phyloP scores from a whole-genome alignment of 2,888 invertebrate genomes.

The Dasysyrphus tricinctus region DNA sequence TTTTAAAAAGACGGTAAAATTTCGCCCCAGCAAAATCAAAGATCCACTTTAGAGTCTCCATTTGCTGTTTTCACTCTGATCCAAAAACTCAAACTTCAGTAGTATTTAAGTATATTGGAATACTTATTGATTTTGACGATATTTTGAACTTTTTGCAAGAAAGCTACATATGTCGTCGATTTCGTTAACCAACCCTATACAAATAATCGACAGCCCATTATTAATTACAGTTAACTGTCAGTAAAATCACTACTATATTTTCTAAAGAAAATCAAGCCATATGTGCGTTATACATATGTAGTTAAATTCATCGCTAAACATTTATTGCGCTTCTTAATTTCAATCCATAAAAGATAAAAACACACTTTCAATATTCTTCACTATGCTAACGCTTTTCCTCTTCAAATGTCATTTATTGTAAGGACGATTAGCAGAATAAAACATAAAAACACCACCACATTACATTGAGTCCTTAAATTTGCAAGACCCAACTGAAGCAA shows the following conservation, averaged over 20 bases:
- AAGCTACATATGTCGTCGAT: no score
- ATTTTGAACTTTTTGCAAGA: no score
- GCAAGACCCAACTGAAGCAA: slow-evolving; percentile 40
- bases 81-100: no score
- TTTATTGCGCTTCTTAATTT: slow-evolving; percentile 6
- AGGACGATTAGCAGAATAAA: slow-evolving; percentile 34
- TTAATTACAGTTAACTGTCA: background rate
- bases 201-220: background rate
- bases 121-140: no score
- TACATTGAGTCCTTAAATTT: slow-evolving; percentile 45
- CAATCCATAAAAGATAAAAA: slow-evolving; percentile 5
- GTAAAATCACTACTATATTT: background rate
- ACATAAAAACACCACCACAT: slow-evolving; percentile 37
- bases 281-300: background rate
- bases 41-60: no score
- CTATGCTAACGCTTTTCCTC: slow-evolving; percentile 14
- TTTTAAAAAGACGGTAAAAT: no score
- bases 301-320: background rate
- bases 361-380: background rate
- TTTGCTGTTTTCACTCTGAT: no score
- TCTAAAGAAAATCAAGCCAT: background rate
- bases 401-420: slow-evolving; percentile 42
- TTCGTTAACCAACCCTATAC: no score
- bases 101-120: no score
- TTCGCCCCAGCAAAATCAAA: no score